Conservation (phyloP, 1,140 invertebrate genomes). For the Panulirus ornatus region DNA sequence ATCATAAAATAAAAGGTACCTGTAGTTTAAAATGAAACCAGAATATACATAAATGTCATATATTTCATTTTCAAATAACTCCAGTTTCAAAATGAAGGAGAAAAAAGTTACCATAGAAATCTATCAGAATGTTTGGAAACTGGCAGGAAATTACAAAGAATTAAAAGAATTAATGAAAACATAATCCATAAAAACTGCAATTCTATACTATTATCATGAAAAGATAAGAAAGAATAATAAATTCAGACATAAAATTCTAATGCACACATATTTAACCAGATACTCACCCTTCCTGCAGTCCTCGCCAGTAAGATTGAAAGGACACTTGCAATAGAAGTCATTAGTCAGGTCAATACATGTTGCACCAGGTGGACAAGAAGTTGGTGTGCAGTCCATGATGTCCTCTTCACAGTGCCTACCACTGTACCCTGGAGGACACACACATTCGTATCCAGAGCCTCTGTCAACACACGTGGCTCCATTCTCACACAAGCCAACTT, state of each 20-base stretch:
- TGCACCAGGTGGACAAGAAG: slow-evolving; percentile 95
- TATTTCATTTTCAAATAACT: too few relatives aligned
- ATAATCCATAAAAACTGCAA: too few relatives aligned
- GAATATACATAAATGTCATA: too few relatives aligned
- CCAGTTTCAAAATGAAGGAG: too few relatives aligned
- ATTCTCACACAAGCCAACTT: slow-evolving; percentile 92
- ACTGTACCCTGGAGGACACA: slow-evolving; percentile 90
- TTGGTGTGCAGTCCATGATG: slow-evolving; percentile 94
- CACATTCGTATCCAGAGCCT: slow-evolving; percentile 89
- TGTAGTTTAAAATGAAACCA: too few relatives aligned
- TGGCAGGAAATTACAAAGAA: too few relatives aligned
- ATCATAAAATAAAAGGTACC: neutral
- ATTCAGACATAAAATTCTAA: neutral
- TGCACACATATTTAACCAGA: slow-evolving; percentile 39
- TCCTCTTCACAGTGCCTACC: slow-evolving; percentile 91
- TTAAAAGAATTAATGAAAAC: too few relatives aligned
- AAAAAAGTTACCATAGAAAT: too few relatives aligned
- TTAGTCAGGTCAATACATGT: slow-evolving; percentile 95
- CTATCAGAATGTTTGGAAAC: too few relatives aligned
- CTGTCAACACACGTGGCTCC: slow-evolving; percentile 93
- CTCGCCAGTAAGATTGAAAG: slow-evolving; percentile 96
- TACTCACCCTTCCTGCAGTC: slow-evolving; percentile 94
- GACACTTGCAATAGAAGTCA: slow-evolving; percentile 96
- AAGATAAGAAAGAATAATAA: neutral
- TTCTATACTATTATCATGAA: too few relatives aligned